Evolutionary conservation across 1,140 invertebrate species (phyloP).

Genomic region (Dendroctonus ponderosae): DNA sequence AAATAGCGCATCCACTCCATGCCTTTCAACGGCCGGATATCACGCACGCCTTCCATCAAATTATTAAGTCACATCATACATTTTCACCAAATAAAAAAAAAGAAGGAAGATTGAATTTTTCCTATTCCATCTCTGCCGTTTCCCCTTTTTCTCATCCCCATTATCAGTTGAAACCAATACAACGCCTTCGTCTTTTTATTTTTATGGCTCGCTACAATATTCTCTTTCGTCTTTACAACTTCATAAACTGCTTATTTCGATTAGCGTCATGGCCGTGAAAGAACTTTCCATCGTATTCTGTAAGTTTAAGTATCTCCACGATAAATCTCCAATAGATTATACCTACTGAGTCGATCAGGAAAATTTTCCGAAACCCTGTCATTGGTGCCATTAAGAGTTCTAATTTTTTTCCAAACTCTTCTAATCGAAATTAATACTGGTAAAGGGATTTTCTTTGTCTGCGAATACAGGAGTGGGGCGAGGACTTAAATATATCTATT

Average conservation of each 20-base stretch:
- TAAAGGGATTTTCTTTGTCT: too few species aligned
- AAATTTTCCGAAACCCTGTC: too few species aligned
- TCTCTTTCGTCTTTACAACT: conserved; percentile 21
- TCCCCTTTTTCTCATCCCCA: conserved; percentile 17
- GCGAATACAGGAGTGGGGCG: too few species aligned
- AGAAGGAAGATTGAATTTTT: conserved; percentile 15
- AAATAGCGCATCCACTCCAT: conserved; percentile 9
- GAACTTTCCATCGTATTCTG: too few species aligned
- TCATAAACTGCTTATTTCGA: conserved; percentile 27
- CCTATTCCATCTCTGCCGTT: conserved; percentile 23
- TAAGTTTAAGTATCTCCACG: too few species aligned
- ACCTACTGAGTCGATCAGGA: too few species aligned
- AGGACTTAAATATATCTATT: too few species aligned
- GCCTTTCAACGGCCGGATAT: conserved; percentile 9
- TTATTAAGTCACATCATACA: conserved; percentile 27
- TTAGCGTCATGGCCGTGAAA: conserved; percentile 2
- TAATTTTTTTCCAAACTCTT: too few species aligned
- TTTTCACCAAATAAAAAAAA: conserved; percentile 15
- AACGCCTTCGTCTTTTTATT: conserved; percentile 23
- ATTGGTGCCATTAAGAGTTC: too few species aligned
- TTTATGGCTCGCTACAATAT: conserved; percentile 21
- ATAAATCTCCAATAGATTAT: too few species aligned
- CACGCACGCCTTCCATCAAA: conserved; percentile 10
- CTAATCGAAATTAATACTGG: too few species aligned
- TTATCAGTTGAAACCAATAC: conserved; percentile 31